Percentiles rank a stretch among this genome's conserved stretches.
Conservation (phyloP, 1,140 invertebrate genomes). For the Rhopalosiphum padi region DNA sequence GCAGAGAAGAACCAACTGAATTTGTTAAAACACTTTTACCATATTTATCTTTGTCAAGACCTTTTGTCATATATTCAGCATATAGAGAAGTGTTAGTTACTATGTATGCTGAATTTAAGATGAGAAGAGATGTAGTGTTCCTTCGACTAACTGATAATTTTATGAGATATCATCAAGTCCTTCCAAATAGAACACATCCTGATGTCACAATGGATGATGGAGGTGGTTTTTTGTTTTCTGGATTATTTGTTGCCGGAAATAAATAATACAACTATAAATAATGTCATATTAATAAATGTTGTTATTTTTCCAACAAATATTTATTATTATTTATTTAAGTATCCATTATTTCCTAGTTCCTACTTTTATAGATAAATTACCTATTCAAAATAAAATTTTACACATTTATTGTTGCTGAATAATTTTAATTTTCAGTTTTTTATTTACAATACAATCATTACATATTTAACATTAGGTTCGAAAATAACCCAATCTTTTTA, state of each 20-base stretch:
- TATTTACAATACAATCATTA: background rate
- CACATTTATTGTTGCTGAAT: background rate
- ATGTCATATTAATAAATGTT: conserved; percentile 6
- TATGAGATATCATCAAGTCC: conserved; percentile 87
- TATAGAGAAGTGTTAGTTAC: conserved; percentile 83
- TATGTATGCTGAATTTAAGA: conserved; percentile 78
- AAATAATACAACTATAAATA: background rate
- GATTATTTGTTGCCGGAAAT: conserved; percentile 61
- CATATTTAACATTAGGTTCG: background rate
- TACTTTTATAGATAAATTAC: background rate
- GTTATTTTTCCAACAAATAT: background rate
- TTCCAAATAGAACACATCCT: conserved; percentile 84
- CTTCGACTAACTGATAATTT: conserved; percentile 85
- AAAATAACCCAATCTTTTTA: background rate
- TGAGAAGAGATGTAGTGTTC: conserved; percentile 72
- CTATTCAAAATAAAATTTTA: background rate
- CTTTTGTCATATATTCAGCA: conserved; percentile 83
- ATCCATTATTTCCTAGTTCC: background rate
- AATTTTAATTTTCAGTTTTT: background rate
- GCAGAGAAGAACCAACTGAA: conserved; percentile 84
- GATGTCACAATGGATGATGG: conserved; percentile 78
- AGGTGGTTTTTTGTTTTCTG: conserved; percentile 79
- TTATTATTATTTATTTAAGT: background rate
- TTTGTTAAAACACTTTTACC: conserved; percentile 77
- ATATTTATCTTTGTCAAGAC: conserved; percentile 78